phyloP scores from a whole-genome alignment of 2,113 vertebrate genomes.

The Macrotus californicus region DNA sequence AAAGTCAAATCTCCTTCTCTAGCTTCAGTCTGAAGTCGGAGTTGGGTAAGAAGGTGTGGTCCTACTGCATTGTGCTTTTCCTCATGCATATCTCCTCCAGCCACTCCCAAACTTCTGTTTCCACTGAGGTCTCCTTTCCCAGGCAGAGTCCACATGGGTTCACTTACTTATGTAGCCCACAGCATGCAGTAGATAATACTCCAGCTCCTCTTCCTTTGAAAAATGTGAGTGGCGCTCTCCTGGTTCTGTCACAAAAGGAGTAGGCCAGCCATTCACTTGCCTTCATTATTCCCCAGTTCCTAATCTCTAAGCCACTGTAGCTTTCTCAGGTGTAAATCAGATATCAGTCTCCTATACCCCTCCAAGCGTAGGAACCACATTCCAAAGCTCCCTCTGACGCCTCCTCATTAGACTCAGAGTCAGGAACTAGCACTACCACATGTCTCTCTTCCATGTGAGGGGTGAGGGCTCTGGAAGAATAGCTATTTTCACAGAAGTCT shows the following conservation, averaged over 20 bases:
- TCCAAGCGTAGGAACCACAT: neutral
- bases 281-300: neutral
- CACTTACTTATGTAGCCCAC: neutral
- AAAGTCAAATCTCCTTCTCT: neutral
- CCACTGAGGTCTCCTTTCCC: neutral
- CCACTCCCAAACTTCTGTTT: neutral
- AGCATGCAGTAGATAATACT: neutral
- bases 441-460: neutral
- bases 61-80: neutral
- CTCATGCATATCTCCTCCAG: neutral
- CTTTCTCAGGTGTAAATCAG: neutral
- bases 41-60: neutral
- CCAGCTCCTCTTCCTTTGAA: neutral
- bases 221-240: neutral
- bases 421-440: neutral
- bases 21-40: neutral
- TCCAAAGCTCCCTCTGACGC: neutral
- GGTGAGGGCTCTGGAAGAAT: neutral
- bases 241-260: neutral
- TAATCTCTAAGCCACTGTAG: neutral
- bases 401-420: neutral
- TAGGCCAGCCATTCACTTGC: neutral
- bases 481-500: neutral
- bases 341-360: neutral
- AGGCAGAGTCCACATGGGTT: neutral